Conservation (phyloP, 1,140 invertebrate species). For the Bombus soroeensis region DNA sequence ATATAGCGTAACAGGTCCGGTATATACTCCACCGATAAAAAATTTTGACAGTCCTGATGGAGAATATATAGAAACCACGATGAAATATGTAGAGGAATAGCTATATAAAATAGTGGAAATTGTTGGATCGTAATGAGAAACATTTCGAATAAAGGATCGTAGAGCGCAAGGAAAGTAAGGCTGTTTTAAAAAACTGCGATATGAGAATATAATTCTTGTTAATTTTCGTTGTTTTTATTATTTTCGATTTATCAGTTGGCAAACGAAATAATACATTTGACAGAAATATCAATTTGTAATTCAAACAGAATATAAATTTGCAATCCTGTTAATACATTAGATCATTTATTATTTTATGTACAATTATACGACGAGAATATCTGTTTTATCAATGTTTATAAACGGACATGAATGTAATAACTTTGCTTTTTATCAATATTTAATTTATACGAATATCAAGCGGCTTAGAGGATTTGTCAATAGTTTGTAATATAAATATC, state of each 20-base stretch:
- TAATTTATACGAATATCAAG: not conserved
- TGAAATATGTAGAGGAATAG: constrained; percentile 84
- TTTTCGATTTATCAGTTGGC: not conserved
- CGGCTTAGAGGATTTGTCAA: not conserved
- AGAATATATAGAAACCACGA: constrained; percentile 91
- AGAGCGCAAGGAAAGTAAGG: not conserved
- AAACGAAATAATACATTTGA: not conserved
- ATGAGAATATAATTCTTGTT: not conserved
- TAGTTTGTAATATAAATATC: not conserved
- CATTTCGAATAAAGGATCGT: not conserved
- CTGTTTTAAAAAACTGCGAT: not conserved
- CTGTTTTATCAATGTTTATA: not conserved
- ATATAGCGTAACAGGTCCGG: constrained; percentile 86
- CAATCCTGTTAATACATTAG: not conserved
- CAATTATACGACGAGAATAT: not conserved
- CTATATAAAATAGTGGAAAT: constrained; percentile 17
- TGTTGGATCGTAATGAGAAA: not conserved
- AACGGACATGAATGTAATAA: not conserved
- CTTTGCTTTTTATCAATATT: not conserved
- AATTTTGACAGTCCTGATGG: constrained; percentile 92
- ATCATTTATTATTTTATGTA: not conserved
- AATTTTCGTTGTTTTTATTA: not conserved
- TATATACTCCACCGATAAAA: constrained; percentile 90
- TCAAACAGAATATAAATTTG: not conserved
- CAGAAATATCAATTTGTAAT: not conserved